These are phyloP conservation scores for Andrena camellia DNA, from an alignment of 2,888 invertebrate genomes.

Conservation along the genomic window DNA sequence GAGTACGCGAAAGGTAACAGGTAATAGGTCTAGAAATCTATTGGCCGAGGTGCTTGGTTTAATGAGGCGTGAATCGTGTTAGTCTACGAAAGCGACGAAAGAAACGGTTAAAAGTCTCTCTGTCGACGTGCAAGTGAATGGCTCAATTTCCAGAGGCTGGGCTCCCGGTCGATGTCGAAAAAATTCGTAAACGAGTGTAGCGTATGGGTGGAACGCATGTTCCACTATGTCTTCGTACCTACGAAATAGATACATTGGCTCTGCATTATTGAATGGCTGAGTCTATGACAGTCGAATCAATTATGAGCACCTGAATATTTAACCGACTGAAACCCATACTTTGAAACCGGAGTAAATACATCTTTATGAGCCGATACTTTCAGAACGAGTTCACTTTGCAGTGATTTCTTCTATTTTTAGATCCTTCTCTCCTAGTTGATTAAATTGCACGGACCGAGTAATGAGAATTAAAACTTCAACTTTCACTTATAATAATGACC, in stretches of 20 bases:
- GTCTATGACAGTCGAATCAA: background rate
- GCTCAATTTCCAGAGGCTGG: background rate
- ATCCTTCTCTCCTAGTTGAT: no score
- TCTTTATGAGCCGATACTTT: no score
- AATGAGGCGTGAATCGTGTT: conserved; percentile 40
- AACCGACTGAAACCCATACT: background rate
- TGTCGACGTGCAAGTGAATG: background rate
- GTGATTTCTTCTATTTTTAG: no score
- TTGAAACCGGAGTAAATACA: background rate
- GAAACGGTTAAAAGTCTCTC: background rate
- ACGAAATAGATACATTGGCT: background rate
- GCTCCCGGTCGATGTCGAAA: background rate
- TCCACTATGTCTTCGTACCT: conserved; percentile 1
- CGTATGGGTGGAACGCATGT: no score
- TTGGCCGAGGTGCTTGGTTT: conserved; percentile 4
- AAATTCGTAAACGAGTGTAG: background rate
- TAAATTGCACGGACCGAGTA: no score
- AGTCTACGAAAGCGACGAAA: conserved; percentile 13
- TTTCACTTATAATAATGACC: no score
- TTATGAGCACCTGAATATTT: background rate
- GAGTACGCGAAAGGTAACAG: conserved; percentile 38
- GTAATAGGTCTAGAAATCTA: conserved; percentile 32
- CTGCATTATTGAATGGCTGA: background rate
- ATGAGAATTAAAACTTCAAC: no score
- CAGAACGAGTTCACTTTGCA: no score